Base-by-base conservation (phyloP, 53 echinoderm and acorn worm genomes). In the Holothuria leucospilota region DNA sequence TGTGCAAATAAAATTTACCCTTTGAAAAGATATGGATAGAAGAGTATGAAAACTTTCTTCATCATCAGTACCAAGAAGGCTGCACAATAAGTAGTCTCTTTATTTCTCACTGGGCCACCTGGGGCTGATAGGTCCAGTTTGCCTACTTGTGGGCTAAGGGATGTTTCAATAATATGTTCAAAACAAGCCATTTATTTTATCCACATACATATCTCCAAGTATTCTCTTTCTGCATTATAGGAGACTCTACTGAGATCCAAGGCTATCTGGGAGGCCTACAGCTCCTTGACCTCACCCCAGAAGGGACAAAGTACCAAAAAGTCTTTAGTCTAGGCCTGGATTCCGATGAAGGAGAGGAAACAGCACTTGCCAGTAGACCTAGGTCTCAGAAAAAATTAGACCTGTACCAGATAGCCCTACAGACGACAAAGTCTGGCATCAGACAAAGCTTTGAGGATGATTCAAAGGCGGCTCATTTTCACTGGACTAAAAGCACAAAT, bases 281-380 rank as follows among this genome's bases (percentile, higher is more conserved):
- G 63, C 87, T 99, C 40, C 79, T 99, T 56, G 99, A 99, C 71
- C 71, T 99, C 18, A 95, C 95, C 28, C 95, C 99, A 85, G 92
- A 94, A 88, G 94, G 93, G 73, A 87, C 87, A 85, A 95, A 80
- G 86, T 93, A 94, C 68, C 93, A 90, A 68, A 95, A 92, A 64
- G 92, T 99, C 30, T 99, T 99, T 92, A 92, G 99, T 30, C 92
- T 99, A 1, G 99, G 99, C 8, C 90, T 90, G 40, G 99, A 99
- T 68, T 20, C 59, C 3, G 80, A 86, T 86, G 51, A 39, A 41
- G 2, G 26, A 67, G 67, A 29, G 27, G 51, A 60, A 18, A 60
- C 61, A 59, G 51, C 70, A 38, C 29, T 14, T 24, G 1, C 13
- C 6, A 74, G 14, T 34, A 60, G 60, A 81, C 3, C 39, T 15